Base-by-base conservation (phyloP, 92 coral and sea anemone species). In the Paramuricea clavata region DNA sequence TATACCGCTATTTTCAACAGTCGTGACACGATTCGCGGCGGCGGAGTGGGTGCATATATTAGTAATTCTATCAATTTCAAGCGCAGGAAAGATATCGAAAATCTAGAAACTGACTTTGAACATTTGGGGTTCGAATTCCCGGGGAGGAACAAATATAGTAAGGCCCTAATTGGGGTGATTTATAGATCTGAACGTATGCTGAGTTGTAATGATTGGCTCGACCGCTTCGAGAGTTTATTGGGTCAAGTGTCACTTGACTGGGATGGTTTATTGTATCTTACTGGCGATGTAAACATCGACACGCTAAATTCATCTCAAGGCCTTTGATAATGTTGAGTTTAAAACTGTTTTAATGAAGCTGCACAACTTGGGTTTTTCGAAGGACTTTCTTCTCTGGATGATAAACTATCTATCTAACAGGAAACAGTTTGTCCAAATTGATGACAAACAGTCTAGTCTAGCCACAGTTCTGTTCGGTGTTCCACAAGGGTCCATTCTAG, bases 211-310 rank as follows among this genome's bases (percentile, higher is more conserved):
- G 44, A 39, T 10, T 39, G 44, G 44, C 4, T 39, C 10, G 44
- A 39, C 4, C 4, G 10, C 1, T 47, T 47, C 1, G 52, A 47
- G 1, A 9, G 17, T 47, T 12, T 47, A 47, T 1, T 89, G 6
- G 33, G 86, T 13, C 27, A 85, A 30, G 31, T 89, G 13, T 67
- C 72, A 10, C 85, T 42, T 31, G 81, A 57, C 28, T 86, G 94
- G 92, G 92, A 92, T 49, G 94, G 94, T 4, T 25, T 91, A 28
- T 23, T 85, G n/a, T n/a, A n/a, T n/a, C n/a, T n/a, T n/a, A n/a
- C n/a, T n/a, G n/a, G n/a, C n/a, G n/a, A n/a, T n/a, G n/a, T n/a
- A n/a, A n/a, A n/a, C n/a, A n/a, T n/a, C n/a, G n/a, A n/a, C n/a
- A n/a, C n/a, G n/a, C n/a, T n/a, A n/a, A n/a, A n/a, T n/a, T n/a